phyloP scores from a whole-genome alignment of 1,140 invertebrate genomes.

The Nasonia vitripennis region DNA sequence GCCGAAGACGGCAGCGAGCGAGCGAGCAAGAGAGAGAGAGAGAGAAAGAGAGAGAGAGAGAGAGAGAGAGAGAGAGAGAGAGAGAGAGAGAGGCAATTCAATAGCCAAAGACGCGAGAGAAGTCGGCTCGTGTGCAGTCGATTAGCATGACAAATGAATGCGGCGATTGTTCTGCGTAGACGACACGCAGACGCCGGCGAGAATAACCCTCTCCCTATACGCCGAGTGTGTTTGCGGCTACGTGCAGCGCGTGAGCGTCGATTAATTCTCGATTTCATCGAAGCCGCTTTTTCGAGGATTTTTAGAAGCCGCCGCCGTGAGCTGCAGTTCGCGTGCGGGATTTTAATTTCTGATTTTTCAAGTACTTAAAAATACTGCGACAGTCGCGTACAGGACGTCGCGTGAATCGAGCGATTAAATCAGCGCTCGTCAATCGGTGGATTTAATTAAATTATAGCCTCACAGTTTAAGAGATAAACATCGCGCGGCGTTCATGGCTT shows the following conservation, averaged over 20 bases:
- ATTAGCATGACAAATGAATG: constrained; percentile 48
- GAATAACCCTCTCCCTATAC: not conserved
- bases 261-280: not conserved
- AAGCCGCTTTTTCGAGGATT: not conserved
- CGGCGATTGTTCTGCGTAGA: constrained; percentile 48
- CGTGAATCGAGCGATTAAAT: not conserved
- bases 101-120: constrained; percentile 17
- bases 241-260: not conserved
- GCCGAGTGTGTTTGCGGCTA: not conserved
- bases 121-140: constrained; percentile 25
- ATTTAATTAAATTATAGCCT: not conserved
- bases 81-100: constrained; percentile 25
- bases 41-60: too few species aligned
- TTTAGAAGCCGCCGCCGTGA: not conserved
- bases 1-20: not conserved
- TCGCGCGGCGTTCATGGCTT: too few species aligned
- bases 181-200: constrained; percentile 8
- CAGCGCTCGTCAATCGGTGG: not conserved
- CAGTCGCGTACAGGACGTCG: not conserved
- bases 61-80: too few species aligned
- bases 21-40: not conserved
- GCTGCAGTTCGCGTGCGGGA: too few species aligned
- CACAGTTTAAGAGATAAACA: not conserved
- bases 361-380: too few species aligned
- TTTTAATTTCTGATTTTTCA: not conserved